These are phyloP conservation scores for Pachypsylla venusta DNA, from an alignment of 1,140 invertebrate genomes.

Conservation along the genomic window DNA sequence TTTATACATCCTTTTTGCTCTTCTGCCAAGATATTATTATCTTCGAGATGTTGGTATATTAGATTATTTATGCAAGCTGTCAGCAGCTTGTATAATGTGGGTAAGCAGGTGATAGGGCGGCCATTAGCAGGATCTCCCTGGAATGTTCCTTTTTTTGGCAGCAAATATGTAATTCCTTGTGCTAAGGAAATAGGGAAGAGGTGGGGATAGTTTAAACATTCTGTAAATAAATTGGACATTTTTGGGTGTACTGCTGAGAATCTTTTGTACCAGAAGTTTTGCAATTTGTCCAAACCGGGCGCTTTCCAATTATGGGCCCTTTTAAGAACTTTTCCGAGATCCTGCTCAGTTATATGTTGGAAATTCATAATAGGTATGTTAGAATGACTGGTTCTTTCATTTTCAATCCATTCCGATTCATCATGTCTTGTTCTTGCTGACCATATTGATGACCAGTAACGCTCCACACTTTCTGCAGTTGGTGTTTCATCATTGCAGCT, in stretches of 20 bases:
- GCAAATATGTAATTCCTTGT: constrained; percentile 19
- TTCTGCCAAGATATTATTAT: constrained; percentile 18
- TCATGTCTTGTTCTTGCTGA: neutral
- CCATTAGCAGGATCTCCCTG: constrained; percentile 20
- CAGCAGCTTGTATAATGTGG: constrained; percentile 23
- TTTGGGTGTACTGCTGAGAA: constrained; percentile 14
- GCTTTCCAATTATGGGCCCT: constrained; percentile 13
- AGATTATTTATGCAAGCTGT: constrained; percentile 18
- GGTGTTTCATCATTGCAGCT: neutral
- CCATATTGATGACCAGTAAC: neutral
- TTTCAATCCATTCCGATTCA: neutral
- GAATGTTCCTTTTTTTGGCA: constrained; percentile 20
- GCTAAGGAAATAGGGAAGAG: constrained; percentile 17
- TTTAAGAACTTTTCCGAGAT: neutral
- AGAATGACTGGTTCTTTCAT: neutral
- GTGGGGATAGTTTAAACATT: neutral
- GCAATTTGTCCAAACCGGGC: constrained; percentile 10
- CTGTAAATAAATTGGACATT: constrained; percentile 1
- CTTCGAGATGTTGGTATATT: constrained; percentile 18
- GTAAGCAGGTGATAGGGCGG: constrained; percentile 24
- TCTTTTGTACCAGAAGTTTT: constrained; percentile 22
- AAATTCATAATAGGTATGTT: neutral
- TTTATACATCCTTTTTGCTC: constrained; percentile 23
- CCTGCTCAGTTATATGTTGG: neutral
- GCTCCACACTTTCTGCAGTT: neutral